A percentile compares a stretch with the other conserved stretches of the same genome.
Evolutionary conservation across 37 sponge, comb jelly and placozoan species (phyloP).

Genomic region (Lycopodina hypogea): DNA sequence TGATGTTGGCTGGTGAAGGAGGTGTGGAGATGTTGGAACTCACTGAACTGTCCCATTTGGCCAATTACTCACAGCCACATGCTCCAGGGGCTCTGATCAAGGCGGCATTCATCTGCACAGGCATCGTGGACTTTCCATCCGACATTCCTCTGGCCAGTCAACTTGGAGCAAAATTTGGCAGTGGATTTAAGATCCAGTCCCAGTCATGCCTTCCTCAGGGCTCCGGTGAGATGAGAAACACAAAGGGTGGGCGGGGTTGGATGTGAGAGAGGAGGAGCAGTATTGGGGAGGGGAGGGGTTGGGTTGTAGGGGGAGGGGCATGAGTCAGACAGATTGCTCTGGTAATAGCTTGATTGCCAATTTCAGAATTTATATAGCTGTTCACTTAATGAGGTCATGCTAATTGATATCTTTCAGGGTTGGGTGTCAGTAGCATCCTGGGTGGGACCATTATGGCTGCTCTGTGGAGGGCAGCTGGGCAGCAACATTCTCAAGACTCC

Average conservation of each 20-base stretch:
- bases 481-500: conserved; percentile 41
- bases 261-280: too few relatives aligned
- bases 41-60: conserved; percentile 61
- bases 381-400: background rate
- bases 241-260: too few relatives aligned
- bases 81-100: conserved; percentile 83
- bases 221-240: conserved; percentile 47
- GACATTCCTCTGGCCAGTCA: conserved; percentile 49
- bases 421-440: conserved; percentile 83
- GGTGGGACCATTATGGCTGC: conserved; percentile 75
- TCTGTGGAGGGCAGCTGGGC: conserved; percentile 60
- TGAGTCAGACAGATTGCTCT: too few relatives aligned
- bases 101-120: conserved; percentile 77
- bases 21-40: conserved; percentile 38
- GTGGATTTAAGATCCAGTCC: conserved; percentile 71
- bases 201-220: conserved; percentile 67
- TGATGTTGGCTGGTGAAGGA: conserved; percentile 29
- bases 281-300: too few relatives aligned
- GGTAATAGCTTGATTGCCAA: too few relatives aligned
- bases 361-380: background rate
- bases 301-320: too few relatives aligned
- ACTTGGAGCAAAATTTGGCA: conserved; percentile 53
- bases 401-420: conserved; percentile 34
- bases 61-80: conserved; percentile 79
- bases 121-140: conserved; percentile 70